Evolutionary conservation across 2,888 invertebrate species (phyloP), one percentile per base, ranked within the genome.

Genomic region (Lissonota sp.): DNA sequence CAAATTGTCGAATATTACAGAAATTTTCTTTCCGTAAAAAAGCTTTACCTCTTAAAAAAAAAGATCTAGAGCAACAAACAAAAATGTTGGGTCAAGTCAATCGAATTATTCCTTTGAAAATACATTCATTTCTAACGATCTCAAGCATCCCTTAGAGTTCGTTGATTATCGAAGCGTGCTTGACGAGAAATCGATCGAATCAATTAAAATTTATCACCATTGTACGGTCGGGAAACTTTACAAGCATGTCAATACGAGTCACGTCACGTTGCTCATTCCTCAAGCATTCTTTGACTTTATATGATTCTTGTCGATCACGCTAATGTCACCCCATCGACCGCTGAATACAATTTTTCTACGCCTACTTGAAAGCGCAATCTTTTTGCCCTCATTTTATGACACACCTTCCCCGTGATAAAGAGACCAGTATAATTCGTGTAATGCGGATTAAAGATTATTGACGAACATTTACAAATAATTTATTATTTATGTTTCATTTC

Each of bases 241-340:
- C 39, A 63, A 75, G 51, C 40, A 37, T 26, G 12, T 82, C 78
- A 39, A 57, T 67, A 58, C 60, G 6, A 39, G 40, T 79, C 74
- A 63, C 46, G 75, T 82, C 75, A 75, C 49, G 44, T 72, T 72
- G 71, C 51, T 71, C 16, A 55, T 58, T 69, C 26, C 44, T 63
- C 46, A 16, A 49, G 44, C 75, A 82, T 82, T 82, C 78, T 72
- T 51, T 7, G 26, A 5, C 60, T 6, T 42, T 55, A 51, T 37
- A 69, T 12, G 42, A 72, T 74, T 76, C 75, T 72, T 72, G 82
- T 82, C 79, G 69, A 71, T 64, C 81, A 81, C 78, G 81, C 82
- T 66, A 82, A 79, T 79, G 75, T 79, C 75, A 40, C 26, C 46
- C 57, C 60, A 57, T 46, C 57, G 40, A 44, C 7, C 6, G 49